These are phyloP conservation scores for Vanacampus margaritifer DNA, from an alignment of 2,113 vertebrate genomes.

Conservation along the genomic window DNA sequence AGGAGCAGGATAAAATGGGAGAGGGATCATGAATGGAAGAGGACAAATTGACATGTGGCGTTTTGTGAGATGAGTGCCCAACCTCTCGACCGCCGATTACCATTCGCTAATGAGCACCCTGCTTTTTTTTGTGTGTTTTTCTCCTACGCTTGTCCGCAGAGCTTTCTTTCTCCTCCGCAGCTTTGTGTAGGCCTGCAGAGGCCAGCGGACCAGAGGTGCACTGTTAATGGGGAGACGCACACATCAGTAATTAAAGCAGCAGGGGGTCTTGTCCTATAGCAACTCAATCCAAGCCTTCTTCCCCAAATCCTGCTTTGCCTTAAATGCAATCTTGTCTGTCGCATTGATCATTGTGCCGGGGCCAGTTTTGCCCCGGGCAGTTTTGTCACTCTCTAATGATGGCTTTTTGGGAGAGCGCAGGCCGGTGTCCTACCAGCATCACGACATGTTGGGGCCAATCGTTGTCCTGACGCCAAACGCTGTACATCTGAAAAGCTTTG, in stretches of 20 bases:
- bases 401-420: constrained; percentile 64
- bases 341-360: constrained; percentile 74
- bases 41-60: constrained; percentile 77
- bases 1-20: constrained; percentile 43
- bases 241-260: constrained; percentile 81
- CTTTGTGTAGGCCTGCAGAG: constrained; percentile 65
- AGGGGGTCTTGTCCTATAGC: constrained; percentile 68
- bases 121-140: constrained; percentile 45
- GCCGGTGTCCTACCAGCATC: constrained; percentile 43
- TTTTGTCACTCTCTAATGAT: constrained; percentile 78
- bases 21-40: constrained; percentile 60
- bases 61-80: constrained; percentile 69
- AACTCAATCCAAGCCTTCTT: constrained; percentile 42
- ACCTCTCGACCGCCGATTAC: constrained; percentile 74
- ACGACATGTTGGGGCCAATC: constrained; percentile 63
- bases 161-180: constrained; percentile 64
- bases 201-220: constrained; percentile 68
- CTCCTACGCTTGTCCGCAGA: constrained; percentile 28
- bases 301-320: constrained; percentile 45
- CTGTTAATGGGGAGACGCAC: constrained; percentile 71
- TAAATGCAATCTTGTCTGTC: constrained; percentile 64
- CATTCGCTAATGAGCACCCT: constrained; percentile 78
- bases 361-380: constrained; percentile 74
- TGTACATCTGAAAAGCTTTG: constrained; percentile 41
- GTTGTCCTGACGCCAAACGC: constrained; percentile 52